phyloP scores from a whole-genome alignment of 2,113 vertebrate genomes.

The Ceyx margarethae region DNA sequence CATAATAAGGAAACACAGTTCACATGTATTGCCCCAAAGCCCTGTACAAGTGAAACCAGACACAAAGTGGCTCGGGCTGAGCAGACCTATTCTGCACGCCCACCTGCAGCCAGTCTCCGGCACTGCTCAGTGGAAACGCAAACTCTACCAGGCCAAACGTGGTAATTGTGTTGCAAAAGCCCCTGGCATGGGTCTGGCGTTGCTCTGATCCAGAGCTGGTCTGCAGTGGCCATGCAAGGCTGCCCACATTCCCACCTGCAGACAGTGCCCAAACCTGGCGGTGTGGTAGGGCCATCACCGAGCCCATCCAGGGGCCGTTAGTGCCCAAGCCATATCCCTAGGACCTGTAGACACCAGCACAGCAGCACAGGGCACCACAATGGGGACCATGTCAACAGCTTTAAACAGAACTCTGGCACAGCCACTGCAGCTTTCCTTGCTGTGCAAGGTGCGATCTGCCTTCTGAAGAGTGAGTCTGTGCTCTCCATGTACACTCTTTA shows the following conservation, averaged over 20 bases:
- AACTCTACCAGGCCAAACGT: background rate
- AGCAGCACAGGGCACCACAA: background rate
- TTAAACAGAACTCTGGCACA: background rate
- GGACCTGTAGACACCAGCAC: fast-evolving
- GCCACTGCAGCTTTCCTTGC: fast-evolving
- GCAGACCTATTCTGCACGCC: background rate
- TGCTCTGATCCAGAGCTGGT: background rate
- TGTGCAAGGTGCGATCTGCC: fast-evolving
- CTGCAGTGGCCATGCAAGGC: background rate
- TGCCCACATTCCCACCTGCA: background rate
- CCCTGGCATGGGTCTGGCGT: background rate
- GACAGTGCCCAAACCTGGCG: too few relatives aligned
- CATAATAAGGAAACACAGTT: background rate
- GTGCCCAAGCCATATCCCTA: fast-evolving
- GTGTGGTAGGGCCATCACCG: fast-evolving
- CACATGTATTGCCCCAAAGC: background rate
- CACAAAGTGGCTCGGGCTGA: background rate
- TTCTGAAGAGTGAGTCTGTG: background rate
- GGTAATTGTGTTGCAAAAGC: background rate
- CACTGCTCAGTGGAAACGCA: fast-evolving
- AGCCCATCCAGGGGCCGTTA: fast-evolving
- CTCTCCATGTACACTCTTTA: background rate
- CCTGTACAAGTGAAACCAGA: background rate
- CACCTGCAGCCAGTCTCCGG: background rate
- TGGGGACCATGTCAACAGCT: background rate